Evolutionary conservation across 2,888 invertebrate genomes (phyloP), one percentile per base, ranked within the genome.

Genomic region (Frankliniella intonsa): DNA sequence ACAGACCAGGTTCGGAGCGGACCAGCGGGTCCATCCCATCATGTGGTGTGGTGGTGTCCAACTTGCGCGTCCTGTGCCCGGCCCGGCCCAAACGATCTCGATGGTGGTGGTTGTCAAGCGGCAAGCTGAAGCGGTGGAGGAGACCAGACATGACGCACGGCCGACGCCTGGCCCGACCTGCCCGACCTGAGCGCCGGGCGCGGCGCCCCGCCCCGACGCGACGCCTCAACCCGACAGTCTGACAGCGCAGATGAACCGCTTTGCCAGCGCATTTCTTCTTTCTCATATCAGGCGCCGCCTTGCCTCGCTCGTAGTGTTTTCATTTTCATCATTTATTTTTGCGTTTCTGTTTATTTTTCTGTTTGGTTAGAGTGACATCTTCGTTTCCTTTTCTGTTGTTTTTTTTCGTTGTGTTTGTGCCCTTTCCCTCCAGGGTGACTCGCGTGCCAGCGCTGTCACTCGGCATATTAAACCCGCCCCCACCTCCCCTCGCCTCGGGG

Each of bases 341-440:
- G 69, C 69, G 69, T 25, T 22, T 25, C 69, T 76, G 7, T 62
- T 62, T 62, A 62, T 62, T 38, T 76, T 76, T 76, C 69, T 76
- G 69, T 76, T 76, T 76, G 69, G 69, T 76, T 76, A 25, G 69
- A 76, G 69, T 76, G 69, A 76, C 69, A 76, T 76, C 69, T 76
- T 76, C 69, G 69, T 76, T 76, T 76, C 22, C 22, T 25, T 25
- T 76, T 76, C 25, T 76, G 22, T 76, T 22, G n/a, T 25, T 76
- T 9, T 76, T 76, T 76, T 76, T 9, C 38, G 38, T 38, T 38
- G 38, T 38, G 2, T 38, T 38, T 38, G 38, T 38, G 38, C 38
- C 38, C 69, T 76, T 62, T 62, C 62, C 55, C 55, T 3, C 55
- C 62, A n/a, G 62, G 62, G 62, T 62, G 62, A 62, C 62, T 76